A percentile compares a stretch with the other conserved stretches of the same genome.
Evolutionary conservation across 2,888 invertebrate genomes (phyloP).

Genomic region (Sicus ferrugineus): DNA sequence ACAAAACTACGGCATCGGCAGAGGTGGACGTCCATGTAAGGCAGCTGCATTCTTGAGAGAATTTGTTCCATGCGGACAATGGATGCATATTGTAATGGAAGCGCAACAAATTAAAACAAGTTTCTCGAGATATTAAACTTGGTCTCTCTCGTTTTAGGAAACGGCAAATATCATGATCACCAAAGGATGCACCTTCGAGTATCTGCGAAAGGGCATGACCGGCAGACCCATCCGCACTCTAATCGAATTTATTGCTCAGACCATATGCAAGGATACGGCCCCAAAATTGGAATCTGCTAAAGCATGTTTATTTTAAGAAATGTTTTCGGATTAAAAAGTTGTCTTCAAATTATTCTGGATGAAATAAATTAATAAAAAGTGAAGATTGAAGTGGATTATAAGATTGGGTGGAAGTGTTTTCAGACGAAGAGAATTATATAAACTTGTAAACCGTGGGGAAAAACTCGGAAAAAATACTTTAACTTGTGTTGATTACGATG

Average conservation of each 20-base stretch:
- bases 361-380: constrained; percentile 32
- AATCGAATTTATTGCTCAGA: constrained; percentile 74
- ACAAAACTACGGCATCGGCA: constrained; percentile 66
- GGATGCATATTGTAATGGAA: constrained; percentile 76
- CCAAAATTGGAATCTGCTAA: constrained; percentile 39
- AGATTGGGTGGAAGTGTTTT: too few species aligned
- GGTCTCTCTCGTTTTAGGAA: constrained; percentile 62
- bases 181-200: constrained; percentile 70
- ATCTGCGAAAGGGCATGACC: constrained; percentile 73
- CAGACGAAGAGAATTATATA: too few species aligned
- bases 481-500: too few species aligned
- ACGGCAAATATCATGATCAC: constrained; percentile 79
- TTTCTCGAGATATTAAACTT: neutral
- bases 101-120: neutral
- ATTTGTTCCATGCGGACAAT: constrained; percentile 74
- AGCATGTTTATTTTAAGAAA: constrained; percentile 44
- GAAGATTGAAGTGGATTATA: neutral
- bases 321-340: constrained; percentile 30
- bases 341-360: constrained; percentile 20
- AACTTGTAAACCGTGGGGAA: too few species aligned
- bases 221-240: constrained; percentile 79
- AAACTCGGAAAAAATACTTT: too few species aligned
- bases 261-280: constrained; percentile 62
- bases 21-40: constrained; percentile 72
- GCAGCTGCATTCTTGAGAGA: constrained; percentile 81